These are phyloP conservation scores for Saiga tatarica DNA, from an alignment of 2,113 vertebrate species.

Conservation along the genomic window DNA sequence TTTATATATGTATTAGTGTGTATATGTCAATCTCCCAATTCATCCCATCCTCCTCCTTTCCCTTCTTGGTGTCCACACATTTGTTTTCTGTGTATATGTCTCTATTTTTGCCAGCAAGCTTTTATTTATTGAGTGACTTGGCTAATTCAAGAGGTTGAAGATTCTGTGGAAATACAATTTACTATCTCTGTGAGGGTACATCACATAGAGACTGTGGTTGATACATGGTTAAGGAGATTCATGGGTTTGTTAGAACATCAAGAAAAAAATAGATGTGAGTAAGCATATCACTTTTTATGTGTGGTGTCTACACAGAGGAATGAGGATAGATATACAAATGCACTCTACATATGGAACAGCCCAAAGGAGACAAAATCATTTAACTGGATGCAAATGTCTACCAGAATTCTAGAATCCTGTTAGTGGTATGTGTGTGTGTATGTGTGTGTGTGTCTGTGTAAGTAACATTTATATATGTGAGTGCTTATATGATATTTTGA, in stretches of 20 bases:
- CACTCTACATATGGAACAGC: neutral
- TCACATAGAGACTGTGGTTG: neutral
- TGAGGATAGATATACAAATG: neutral
- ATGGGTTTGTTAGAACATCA: neutral
- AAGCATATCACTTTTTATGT: neutral
- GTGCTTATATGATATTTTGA: neutral
- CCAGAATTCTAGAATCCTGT: neutral
- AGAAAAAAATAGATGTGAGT: neutral
- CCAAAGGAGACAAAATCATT: neutral
- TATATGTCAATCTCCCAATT: neutral
- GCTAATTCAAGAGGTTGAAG: neutral
- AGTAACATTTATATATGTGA: neutral
- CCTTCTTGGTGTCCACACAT: neutral
- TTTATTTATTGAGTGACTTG: neutral
- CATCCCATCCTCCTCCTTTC: neutral
- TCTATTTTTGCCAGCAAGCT: neutral
- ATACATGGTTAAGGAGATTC: neutral
- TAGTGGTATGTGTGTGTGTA: neutral
- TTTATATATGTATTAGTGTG: neutral
- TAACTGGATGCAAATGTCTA: neutral
- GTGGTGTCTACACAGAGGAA: neutral
- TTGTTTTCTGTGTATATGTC: neutral
- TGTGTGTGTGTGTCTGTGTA: neutral
- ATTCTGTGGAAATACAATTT: neutral
- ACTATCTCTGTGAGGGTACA: neutral